These are phyloP conservation scores for Aplochiton taeniatus DNA, from an alignment of 2,797 vertebrate species.

Conservation along the genomic window DNA sequence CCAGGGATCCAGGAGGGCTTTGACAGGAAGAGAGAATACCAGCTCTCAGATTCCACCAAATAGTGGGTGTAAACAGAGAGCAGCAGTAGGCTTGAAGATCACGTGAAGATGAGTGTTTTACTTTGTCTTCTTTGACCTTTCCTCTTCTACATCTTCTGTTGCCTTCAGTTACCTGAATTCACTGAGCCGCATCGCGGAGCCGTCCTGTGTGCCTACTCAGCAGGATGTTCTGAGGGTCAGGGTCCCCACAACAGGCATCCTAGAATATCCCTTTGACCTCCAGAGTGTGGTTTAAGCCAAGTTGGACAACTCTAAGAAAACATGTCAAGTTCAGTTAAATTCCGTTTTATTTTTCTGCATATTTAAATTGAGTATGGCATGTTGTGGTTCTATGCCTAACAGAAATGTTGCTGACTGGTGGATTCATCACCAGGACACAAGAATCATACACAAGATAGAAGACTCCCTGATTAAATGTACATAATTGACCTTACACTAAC, in stretches of 20 bases:
- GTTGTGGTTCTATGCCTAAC: too few relatives aligned
- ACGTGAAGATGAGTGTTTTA: neutral
- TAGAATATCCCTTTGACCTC: conserved; percentile 84
- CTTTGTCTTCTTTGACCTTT: neutral
- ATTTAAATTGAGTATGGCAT: too few relatives aligned
- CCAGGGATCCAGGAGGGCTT: conserved; percentile 94
- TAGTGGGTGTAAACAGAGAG: conserved; percentile 84
- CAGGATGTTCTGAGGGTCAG: conserved; percentile 85
- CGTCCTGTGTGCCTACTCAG: conserved; percentile 78
- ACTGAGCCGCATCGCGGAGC: conserved; percentile 74
- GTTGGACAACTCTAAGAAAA: neutral
- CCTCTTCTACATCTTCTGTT: conserved; percentile 17
- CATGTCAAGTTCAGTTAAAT: neutral
- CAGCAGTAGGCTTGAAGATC: neutral
- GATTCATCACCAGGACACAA: too few relatives aligned
- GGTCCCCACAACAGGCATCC: conserved; percentile 85
- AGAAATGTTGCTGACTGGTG: too few relatives aligned
- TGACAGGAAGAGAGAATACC: conserved; percentile 91
- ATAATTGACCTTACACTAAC: too few relatives aligned
- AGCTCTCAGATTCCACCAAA: conserved; percentile 96
- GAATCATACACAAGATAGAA: too few relatives aligned
- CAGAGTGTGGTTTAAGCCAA: conserved; percentile 77
- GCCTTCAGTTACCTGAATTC: conserved; percentile 80
- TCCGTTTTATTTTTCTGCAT: too few relatives aligned
- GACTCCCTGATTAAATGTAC: too few relatives aligned